phyloP scores from a whole-genome alignment of 2,797 vertebrate genomes.

The Holocentrus rufus region DNA sequence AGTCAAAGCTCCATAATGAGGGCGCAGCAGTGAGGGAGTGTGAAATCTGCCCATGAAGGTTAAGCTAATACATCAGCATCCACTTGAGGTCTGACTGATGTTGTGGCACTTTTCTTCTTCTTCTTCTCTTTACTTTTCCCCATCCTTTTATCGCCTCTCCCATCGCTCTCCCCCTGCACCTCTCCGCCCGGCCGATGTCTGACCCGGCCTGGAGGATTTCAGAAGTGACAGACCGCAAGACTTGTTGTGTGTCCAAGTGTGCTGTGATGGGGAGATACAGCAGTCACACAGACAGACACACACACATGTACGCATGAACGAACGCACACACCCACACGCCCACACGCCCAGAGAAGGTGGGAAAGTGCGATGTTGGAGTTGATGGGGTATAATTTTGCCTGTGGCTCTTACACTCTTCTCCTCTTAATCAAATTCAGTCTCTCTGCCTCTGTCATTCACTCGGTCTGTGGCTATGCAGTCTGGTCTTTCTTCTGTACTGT shows the following conservation, averaged over 20 bases:
- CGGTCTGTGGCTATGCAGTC: background rate
- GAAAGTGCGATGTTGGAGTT: background rate
- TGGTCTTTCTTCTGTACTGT: background rate
- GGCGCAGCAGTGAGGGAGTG: slow-evolving; percentile 48
- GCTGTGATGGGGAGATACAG: slow-evolving; percentile 40
- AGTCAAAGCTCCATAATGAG: slow-evolving; percentile 45
- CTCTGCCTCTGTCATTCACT: background rate
- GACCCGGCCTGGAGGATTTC: slow-evolving; percentile 58
- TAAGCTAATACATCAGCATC: slow-evolving; percentile 58
- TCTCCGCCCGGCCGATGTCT: slow-evolving; percentile 46
- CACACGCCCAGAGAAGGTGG: background rate
- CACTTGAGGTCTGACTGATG: slow-evolving; percentile 50
- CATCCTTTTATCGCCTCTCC: slow-evolving; percentile 37
- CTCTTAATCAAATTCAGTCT: background rate
- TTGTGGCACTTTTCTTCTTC: slow-evolving; percentile 47
- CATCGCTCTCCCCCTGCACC: slow-evolving; percentile 53
- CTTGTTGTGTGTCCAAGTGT: slow-evolving; percentile 57
- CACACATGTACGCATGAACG: slow-evolving; percentile 5
- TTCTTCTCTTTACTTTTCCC: slow-evolving; percentile 52
- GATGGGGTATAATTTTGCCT: background rate
- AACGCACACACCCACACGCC: background rate
- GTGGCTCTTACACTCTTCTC: slow-evolving; percentile 1
- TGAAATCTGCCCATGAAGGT: slow-evolving; percentile 63
- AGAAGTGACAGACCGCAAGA: slow-evolving; percentile 61
- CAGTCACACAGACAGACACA: background rate